Percentiles rank a stretch among this genome's conserved stretches.
These are phyloP conservation scores for Helleia helle DNA, from an alignment of 2,888 invertebrate species.

Conservation along the genomic window DNA sequence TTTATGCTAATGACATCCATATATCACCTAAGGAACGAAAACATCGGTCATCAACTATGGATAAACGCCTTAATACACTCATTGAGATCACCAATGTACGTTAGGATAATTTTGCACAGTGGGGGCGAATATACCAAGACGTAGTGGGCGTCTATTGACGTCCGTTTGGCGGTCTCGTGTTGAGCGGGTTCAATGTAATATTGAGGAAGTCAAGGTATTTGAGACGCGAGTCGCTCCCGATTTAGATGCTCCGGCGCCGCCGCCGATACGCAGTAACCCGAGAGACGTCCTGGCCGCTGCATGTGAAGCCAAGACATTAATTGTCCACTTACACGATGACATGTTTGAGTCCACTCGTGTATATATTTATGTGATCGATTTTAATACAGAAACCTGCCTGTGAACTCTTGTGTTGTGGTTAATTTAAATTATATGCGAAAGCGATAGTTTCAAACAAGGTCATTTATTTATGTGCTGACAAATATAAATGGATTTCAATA, in stretches of 20 bases:
- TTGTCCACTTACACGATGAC: constrained; percentile 29
- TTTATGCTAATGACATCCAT: too few relatives aligned
- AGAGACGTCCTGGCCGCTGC: constrained; percentile 46
- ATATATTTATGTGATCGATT: not conserved
- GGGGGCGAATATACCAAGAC: constrained; percentile 23
- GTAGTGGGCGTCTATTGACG: constrained; percentile 67
- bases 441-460: not conserved
- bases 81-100: too few relatives aligned
- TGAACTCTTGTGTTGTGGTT: not conserved
- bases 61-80: too few relatives aligned
- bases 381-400: not conserved
- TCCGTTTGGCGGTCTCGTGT: constrained; percentile 61
- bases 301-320: constrained; percentile 42
- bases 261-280: constrained; percentile 68
- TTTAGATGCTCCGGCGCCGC: constrained; percentile 70
- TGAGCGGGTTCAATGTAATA: constrained; percentile 71
- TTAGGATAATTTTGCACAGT: constrained; percentile 35
- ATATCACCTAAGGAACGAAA: too few relatives aligned
- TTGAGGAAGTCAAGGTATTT: constrained; percentile 75
- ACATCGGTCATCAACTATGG: too few relatives aligned
- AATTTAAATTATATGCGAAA: not conserved
- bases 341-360: not conserved
- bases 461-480: not conserved
- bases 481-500: constrained; percentile 7
- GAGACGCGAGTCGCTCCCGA: constrained; percentile 72